Evolutionary conservation across 92 coral and sea anemone species (phyloP), one percentile per base, ranked within the genome.

Genomic region (Nematostella vectensis): DNA sequence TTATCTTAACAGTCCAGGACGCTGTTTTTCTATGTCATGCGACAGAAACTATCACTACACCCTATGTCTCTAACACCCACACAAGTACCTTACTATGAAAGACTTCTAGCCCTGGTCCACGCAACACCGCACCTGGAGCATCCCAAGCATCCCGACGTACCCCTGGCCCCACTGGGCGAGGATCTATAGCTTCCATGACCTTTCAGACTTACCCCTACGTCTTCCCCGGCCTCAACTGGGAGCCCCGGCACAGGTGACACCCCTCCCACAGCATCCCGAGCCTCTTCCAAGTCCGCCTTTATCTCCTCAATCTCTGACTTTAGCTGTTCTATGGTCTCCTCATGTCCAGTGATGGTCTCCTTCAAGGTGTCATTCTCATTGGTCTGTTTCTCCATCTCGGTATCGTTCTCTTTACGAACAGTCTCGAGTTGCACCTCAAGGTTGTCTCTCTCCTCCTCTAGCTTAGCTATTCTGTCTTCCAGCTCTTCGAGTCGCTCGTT

Each of bases 401-500:
- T 56, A 16, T 85, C 95, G 27, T 75, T 71, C 50, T 80, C 95
- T 57, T 75, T 85, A 2, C 76, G 57, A 29, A 71, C 29, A 15
- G 44, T 74, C 57, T 93, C 99, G 3, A 93, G 64, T 29, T 84
- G 79, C 11, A 93, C 80, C 45, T 74, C 89, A 29, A 93, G 72
- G 39, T 67, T 59, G 63, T 93, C 93, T 27, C 77, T 71, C 36
- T 81, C 93, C 31, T 77, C 82, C 57, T 86, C 93, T 25, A 81
- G 64, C 58, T 69, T 77, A 67, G 61, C 47, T 58, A 93, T 70
- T 56, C 66, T 81, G 38, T 86, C 93, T 56, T 86, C 99, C 1
- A 93, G 96, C 42, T 93, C 96, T 75, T 93, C 99, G 47, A 93
- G 75, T 47, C 63, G 74, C 28, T 80, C 67, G 60, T 69, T 54